Evolutionary conservation across 2,797 vertebrate species (phyloP).

Genomic region (Poecilia velifera): DNA sequence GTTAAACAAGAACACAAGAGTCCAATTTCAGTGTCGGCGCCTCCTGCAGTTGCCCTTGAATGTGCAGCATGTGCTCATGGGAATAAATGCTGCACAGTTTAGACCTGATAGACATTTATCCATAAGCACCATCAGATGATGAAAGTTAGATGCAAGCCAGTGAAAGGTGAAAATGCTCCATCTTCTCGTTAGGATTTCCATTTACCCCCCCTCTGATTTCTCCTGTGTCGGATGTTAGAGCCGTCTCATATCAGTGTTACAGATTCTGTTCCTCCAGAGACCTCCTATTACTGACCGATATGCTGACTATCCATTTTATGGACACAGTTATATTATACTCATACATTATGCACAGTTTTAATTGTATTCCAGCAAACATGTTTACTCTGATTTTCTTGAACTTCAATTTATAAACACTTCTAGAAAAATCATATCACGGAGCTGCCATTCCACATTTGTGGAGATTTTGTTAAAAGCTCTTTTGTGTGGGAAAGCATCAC

Average conservation of each 20-base stretch:
- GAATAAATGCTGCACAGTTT: neutral
- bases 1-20: constrained; percentile 31
- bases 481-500: neutral
- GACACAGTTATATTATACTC: constrained; percentile 4
- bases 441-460: neutral
- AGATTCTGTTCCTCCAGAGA: constrained; percentile 32
- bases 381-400: neutral
- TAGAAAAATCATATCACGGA: neutral
- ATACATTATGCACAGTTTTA: neutral
- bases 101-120: neutral
- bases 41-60: constrained; percentile 40
- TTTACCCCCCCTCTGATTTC: neutral
- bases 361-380: neutral
- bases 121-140: neutral
- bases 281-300: constrained; percentile 26
- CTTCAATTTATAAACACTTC: neutral
- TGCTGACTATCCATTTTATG: constrained; percentile 25
- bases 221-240: constrained; percentile 28
- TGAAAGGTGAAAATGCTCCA: constrained; percentile 18
- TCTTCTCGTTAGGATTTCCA: neutral
- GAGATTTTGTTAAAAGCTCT: neutral
- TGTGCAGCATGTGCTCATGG: constrained; percentile 25
- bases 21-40: constrained; percentile 47
- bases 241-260: constrained; percentile 33
- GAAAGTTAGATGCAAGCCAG: neutral